Evolutionary conservation across 2,113 vertebrate species (phyloP).

Genomic region (Athene noctua): DNA sequence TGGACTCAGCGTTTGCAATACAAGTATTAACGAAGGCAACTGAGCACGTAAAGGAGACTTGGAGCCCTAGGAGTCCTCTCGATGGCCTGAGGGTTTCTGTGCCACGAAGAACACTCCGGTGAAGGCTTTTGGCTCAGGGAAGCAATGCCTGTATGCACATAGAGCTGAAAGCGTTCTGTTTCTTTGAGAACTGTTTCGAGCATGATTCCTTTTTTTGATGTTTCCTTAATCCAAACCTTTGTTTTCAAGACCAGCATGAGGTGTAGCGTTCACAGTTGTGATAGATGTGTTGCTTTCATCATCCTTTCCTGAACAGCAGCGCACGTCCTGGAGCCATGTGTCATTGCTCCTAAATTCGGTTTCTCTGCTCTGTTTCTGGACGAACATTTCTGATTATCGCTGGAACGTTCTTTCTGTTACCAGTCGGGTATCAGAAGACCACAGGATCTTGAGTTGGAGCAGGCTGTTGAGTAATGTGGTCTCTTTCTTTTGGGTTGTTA

Average conservation of each 20-base stretch:
- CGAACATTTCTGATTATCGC: neutral
- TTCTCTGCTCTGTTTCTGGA: neutral
- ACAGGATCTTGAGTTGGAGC: neutral
- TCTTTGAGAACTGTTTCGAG: neutral
- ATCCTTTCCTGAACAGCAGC: neutral
- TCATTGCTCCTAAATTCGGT: neutral
- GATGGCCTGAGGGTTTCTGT: neutral
- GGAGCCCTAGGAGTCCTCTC: neutral
- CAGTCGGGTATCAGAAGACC: neutral
- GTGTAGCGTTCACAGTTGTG: neutral
- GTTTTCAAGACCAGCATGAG: neutral
- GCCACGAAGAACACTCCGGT: neutral
- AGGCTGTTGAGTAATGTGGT: neutral
- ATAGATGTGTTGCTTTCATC: neutral
- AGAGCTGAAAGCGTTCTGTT: neutral
- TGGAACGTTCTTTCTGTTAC: neutral
- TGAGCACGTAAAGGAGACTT: neutral
- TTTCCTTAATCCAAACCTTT: neutral
- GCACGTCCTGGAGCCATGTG: accelerated
- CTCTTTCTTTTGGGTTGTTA: neutral
- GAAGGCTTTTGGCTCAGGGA: neutral
- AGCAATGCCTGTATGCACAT: neutral
- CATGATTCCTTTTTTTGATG: neutral
- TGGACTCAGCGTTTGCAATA: neutral
- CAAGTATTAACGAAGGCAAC: neutral